Evolutionary conservation across 2,113 vertebrate species (phyloP).

Genomic region (Zingel zingel): DNA sequence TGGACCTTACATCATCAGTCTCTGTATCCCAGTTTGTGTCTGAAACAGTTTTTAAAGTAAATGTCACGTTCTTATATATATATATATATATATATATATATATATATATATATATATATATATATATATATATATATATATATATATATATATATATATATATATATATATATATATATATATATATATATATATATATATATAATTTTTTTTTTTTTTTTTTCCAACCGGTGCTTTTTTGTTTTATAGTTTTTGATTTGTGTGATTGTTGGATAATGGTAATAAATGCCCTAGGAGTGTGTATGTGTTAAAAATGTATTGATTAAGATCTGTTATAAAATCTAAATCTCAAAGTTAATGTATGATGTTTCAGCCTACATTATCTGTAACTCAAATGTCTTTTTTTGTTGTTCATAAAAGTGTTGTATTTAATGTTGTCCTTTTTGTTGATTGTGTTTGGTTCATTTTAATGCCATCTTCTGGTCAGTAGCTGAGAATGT

Average conservation of each 20-base stretch:
- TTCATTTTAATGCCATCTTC: constrained; percentile 9
- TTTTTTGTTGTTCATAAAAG: constrained; percentile 16
- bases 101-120: too few species aligned
- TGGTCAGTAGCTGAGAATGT: not conserved
- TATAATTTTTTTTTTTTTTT: too few species aligned
- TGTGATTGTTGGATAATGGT: constrained; percentile 45
- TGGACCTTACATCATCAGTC: constrained; percentile 44
- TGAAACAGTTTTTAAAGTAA: constrained; percentile 59
- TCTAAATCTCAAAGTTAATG: constrained; percentile 32
- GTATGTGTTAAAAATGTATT: constrained; percentile 1
- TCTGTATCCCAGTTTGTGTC: constrained; percentile 20
- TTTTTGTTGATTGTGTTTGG: constrained; percentile 1
- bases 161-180: too few species aligned
- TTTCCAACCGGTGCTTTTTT: constrained; percentile 14
- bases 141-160: too few species aligned
- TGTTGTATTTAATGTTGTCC: not conserved
- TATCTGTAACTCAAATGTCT: constrained; percentile 16
- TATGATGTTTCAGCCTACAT: not conserved
- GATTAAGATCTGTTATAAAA: constrained; percentile 43
- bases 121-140: too few species aligned
- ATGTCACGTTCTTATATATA: too few species aligned
- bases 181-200: too few species aligned
- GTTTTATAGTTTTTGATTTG: constrained; percentile 42
- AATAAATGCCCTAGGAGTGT: constrained; percentile 47
- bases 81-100: too few species aligned